phyloP scores from a whole-genome alignment of 2,113 vertebrate genomes.

The Odocoileus hemionus region DNA sequence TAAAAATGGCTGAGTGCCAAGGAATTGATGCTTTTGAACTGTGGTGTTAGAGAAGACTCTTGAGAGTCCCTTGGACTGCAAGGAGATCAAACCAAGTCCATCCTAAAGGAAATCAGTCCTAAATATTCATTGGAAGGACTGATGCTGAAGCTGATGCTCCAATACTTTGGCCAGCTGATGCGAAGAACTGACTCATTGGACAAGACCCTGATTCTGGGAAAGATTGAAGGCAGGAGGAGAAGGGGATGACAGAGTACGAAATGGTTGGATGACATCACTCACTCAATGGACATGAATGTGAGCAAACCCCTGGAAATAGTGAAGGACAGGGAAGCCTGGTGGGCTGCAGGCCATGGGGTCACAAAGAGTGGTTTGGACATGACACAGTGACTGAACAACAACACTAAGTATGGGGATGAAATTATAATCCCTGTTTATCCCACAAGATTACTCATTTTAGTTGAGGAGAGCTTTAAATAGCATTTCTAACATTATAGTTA shows the following conservation, averaged over 20 bases:
- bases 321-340: not conserved
- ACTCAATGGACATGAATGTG: not conserved
- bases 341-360: not conserved
- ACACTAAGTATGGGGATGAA: not conserved
- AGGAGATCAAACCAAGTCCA: not conserved
- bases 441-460: not conserved
- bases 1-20: not conserved
- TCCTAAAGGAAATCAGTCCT: not conserved
- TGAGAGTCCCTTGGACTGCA: not conserved
- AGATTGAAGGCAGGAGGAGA: not conserved
- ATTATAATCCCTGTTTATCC: not conserved
- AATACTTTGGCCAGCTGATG: not conserved
- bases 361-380: not conserved
- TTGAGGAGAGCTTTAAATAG: not conserved
- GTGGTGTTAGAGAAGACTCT: not conserved
- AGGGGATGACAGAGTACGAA: not conserved
- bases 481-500: not conserved
- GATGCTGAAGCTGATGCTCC: not conserved
- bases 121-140: not conserved
- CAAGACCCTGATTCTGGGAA: not conserved
- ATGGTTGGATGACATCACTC: not conserved
- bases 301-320: not conserved
- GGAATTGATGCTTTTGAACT: not conserved
- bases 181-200: accelerated
- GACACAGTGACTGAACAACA: not conserved